Base-by-base conservation (phyloP, 2,888 invertebrate genomes). In the Glaucopsyche alexis region DNA sequence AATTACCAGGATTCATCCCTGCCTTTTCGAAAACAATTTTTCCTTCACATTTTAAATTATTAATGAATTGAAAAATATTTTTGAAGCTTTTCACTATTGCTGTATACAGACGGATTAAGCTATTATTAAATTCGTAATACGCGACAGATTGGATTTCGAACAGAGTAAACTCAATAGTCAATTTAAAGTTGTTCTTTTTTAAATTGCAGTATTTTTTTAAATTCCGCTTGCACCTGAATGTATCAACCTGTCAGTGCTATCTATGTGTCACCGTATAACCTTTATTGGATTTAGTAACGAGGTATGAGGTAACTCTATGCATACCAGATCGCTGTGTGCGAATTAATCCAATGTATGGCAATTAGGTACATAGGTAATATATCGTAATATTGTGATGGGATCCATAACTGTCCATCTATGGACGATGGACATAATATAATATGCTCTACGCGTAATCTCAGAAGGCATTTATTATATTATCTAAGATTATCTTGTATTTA, bases 121-220 rank as follows among this genome's bases (percentile, higher is more conserved):
- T 65, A 65, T 40, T 38, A 64, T n/a, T 66, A n/a, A 66, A 66
- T n/a, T 42, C 3, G 40, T 38, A 40, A 42, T 42, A 66, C 66
- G n/a, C 50, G 9, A 9, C 2, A 42, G 42, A 66, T 66, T 66
- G 66, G 42, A 55, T 65, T 65, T 40, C n/a, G 1, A 42, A 42
- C 19, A 42, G n/a, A 42, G 42, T 66, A 42, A 42, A 66, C 16
- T 66, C n/a, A 42, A 29, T 29, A 29, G 29, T 29, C 29, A 29
- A 66, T 42, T 66, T 42, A 66, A n/a, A 66, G 66, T 66, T 66
- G n/a, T 16, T 66, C 14, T 40, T 40, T 42, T 42, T 42, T 29
- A 9, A 42, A n/a, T 9, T n/a, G 65, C 40, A 40, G 9, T 42
- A 40, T n/a, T 65, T 42, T 40, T 66, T 66, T 13, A 14, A 42